These are phyloP conservation scores for Drosophila serrata DNA, from an alignment of 1,140 invertebrate species.

Conservation along the genomic window DNA sequence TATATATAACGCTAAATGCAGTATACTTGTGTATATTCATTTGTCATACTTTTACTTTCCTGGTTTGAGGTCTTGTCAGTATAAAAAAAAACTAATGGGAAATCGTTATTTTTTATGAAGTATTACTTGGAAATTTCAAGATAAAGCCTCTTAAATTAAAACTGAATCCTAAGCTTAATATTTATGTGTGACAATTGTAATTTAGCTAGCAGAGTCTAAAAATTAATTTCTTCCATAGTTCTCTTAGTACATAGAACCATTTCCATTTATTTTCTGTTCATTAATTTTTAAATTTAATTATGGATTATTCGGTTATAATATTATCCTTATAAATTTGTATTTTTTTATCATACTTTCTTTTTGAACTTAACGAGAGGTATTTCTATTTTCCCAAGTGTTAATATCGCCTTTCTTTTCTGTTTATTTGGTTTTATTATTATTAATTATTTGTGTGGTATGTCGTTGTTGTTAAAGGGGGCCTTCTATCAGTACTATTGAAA, in stretches of 20 bases:
- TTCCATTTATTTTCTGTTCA: conserved; percentile 3
- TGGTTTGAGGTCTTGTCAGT: conserved; percentile 67
- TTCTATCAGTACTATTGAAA: conserved; percentile 43
- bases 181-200: conserved; percentile 35
- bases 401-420: conserved; percentile 60
- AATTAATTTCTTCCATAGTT: conserved; percentile 22
- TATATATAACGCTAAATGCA: conserved; percentile 75
- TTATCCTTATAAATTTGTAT: conserved; percentile 57
- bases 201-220: conserved; percentile 61
- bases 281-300: not conserved
- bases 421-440: conserved; percentile 23
- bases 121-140: conserved; percentile 56
- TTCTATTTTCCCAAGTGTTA: conserved; percentile 85
- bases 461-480: conserved; percentile 39
- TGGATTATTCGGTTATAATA: conserved; percentile 35
- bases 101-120: conserved; percentile 1
- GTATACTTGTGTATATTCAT: conserved; percentile 79
- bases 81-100: conserved; percentile 44
- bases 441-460: conserved; percentile 45
- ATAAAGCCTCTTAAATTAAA: conserved; percentile 64
- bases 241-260: conserved; percentile 41
- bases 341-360: conserved; percentile 67
- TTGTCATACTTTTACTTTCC: conserved; percentile 47
- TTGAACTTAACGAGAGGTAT: conserved; percentile 86
- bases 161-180: conserved; percentile 31